Percentiles rank a stretch among this genome's conserved stretches.
Evolutionary conservation across 1,140 invertebrate genomes (phyloP).

Genomic region (Diabrotica virgifera): DNA sequence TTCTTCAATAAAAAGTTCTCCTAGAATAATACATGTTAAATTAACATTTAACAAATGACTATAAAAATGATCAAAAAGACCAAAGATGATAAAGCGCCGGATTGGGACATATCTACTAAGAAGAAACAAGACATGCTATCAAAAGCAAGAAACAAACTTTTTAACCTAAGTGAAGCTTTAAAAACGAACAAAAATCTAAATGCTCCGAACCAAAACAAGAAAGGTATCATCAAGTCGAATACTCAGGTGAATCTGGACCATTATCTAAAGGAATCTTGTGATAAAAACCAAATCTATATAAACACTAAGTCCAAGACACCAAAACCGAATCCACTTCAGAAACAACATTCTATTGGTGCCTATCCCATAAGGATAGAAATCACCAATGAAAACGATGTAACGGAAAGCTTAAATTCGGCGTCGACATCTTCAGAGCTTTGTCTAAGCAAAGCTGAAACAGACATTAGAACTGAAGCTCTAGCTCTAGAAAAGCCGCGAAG

Average conservation of each 20-base stretch:
- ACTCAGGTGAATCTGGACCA: conserved; percentile 45
- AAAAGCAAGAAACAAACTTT: conserved; percentile 44
- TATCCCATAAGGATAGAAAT: conserved; percentile 45
- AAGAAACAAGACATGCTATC: conserved; percentile 44
- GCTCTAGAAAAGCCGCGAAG: conserved; percentile 68
- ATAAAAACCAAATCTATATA: conserved; percentile 25
- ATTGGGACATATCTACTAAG: conserved; percentile 29
- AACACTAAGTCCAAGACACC: conserved; percentile 6
- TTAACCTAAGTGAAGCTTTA: conserved; percentile 38
- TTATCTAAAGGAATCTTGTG: conserved; percentile 40
- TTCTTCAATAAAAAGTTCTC: too few relatives aligned
- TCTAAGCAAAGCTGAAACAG: neutral
- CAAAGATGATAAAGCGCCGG: conserved; percentile 29
- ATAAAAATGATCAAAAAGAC: conserved; percentile 21
- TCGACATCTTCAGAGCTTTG: too few relatives aligned
- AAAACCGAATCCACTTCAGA: conserved; percentile 30
- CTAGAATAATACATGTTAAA: too few relatives aligned
- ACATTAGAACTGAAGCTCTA: conserved; percentile 47
- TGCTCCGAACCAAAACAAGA: conserved; percentile 25
- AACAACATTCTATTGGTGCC: conserved; percentile 44
- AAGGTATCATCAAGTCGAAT: conserved; percentile 32
- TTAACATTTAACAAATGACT: neutral
- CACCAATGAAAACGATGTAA: conserved; percentile 34
- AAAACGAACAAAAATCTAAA: conserved; percentile 33
- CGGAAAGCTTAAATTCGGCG: neutral